Base-by-base conservation (phyloP, 2,113 vertebrate genomes). In the Mastomys natalensis region DNA sequence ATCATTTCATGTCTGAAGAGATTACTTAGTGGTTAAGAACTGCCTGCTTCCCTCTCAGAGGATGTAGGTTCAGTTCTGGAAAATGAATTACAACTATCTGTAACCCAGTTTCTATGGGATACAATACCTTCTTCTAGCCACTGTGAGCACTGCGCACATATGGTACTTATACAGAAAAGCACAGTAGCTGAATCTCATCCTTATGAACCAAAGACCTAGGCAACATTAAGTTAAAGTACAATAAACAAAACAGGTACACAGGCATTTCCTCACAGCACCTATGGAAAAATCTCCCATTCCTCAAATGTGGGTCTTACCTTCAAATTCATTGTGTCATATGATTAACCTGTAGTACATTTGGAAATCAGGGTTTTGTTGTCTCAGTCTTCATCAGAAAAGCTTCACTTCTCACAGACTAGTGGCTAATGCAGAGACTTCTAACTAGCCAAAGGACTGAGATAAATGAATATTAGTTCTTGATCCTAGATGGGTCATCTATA, bases 191-290 rank as follows among this genome's bases (percentile, higher is more conserved):
- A 62, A 60, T 70, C 12, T 48, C 7, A 51, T 78, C 9, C 7
- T 15, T 73, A 21, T 7, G 85, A 48, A 24, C 51, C 45, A 73
- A 5, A 89, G 24, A 89, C 62, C 15, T 62, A 19, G n/a, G 72
- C 3, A 26, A 66, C 21, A 68, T 2, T 24, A 84, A 16, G 24
- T 89, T 87, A 70, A 87, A 96, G 91, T 72, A 84, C 3, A 66
- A 19, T 34, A 19, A 11, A 12, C 7, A 5, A 3, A 9, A 1
- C 11, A 7, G 13, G 76, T 0, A 3, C 24, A 76, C 4, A 73
- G 24, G 72, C 1, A 7, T 6, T 29, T 89, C 37, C 66, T 9
- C 2, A 11, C 2, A 3, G 9, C 12, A 2, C 40, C 40, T 31
- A 34, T 34, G 40, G 58, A 34, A 66, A 43, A 34, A 4, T 5